Percentiles rank a stretch among this genome's conserved stretches.
Conservation (phyloP, 2,888 invertebrate genomes). For the Pyrrhia umbra region DNA sequence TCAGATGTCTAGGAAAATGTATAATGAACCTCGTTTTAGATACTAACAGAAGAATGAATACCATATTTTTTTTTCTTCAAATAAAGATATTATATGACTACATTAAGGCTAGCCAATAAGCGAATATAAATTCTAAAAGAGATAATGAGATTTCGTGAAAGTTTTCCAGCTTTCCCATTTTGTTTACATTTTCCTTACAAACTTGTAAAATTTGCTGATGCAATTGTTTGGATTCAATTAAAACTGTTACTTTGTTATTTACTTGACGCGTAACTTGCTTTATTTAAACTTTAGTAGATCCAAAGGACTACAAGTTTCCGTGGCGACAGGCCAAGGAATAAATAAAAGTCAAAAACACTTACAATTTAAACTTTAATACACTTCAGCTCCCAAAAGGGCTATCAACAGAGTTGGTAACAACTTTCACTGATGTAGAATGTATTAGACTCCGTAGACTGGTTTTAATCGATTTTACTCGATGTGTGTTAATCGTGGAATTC, state of each 20-base stretch:
- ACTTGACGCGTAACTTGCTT: conserved; percentile 43
- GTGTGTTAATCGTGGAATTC: conserved; percentile 57
- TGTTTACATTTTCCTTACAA: conserved; percentile 32
- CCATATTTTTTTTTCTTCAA: too few relatives aligned
- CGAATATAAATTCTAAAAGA: not conserved
- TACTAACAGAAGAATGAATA: too few relatives aligned
- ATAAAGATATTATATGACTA: too few relatives aligned
- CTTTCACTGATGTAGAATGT: conserved; percentile 63
- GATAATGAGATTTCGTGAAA: conserved; percentile 7
- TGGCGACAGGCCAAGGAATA: conserved; percentile 54
- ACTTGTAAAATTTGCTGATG: conserved; percentile 35
- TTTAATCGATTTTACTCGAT: conserved; percentile 65
- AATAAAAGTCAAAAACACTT: conserved; percentile 54
- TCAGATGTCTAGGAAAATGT: conserved; percentile 5
- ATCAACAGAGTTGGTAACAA: conserved; percentile 61
- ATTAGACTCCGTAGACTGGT: conserved; percentile 51
- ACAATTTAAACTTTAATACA: conserved; percentile 62
- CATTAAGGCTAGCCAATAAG: not conserved
- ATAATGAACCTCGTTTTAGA: not conserved
- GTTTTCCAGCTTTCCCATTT: conserved; percentile 8
- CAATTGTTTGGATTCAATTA: conserved; percentile 59
- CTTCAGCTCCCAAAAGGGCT: conserved; percentile 60
- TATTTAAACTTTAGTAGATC: conserved; percentile 45
- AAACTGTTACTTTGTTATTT: conserved; percentile 35
- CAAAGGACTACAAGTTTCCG: conserved; percentile 37